phyloP scores from a whole-genome alignment of 2,888 invertebrate genomes.

The Drosophila emarginata region DNA sequence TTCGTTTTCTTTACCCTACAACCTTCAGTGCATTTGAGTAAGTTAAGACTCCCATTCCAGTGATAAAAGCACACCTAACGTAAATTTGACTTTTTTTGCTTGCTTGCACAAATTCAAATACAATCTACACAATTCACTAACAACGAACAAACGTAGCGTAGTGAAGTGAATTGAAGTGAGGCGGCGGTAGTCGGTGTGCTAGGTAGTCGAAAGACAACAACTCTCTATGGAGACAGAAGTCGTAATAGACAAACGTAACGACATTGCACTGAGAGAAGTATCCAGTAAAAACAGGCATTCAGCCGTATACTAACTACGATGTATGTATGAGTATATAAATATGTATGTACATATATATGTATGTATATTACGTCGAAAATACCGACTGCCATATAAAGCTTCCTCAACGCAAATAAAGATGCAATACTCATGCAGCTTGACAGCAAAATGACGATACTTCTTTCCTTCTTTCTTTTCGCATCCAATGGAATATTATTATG shows the following conservation, averaged over 20 bases:
- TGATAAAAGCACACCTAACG: constrained; percentile 32
- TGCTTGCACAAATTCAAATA: constrained; percentile 66
- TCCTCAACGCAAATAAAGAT: constrained; percentile 60
- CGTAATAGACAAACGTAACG: constrained; percentile 72
- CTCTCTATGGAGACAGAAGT: constrained; percentile 64
- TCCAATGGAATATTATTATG: constrained; percentile 69
- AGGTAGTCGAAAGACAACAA: constrained; percentile 28
- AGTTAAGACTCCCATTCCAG: neutral
- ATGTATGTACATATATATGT: constrained; percentile 26
- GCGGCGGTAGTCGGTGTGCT: constrained; percentile 38
- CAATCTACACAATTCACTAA: constrained; percentile 51
- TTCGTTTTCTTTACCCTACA: constrained; percentile 4
- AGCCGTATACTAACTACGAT: constrained; percentile 22
- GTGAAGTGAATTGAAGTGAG: constrained; percentile 44
- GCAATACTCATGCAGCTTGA: constrained; percentile 17
- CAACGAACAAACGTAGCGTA: constrained; percentile 41
- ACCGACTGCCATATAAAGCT: constrained; percentile 44
- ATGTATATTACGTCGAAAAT: constrained; percentile 59
- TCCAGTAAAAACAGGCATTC: constrained; percentile 14
- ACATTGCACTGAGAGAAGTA: constrained; percentile 49
- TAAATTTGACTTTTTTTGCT: constrained; percentile 68
- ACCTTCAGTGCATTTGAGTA: neutral
- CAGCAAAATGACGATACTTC: constrained; percentile 24
- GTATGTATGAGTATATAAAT: constrained; percentile 37
- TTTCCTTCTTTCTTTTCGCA: constrained; percentile 1